A percentile compares a stretch with the other conserved stretches of the same genome.
Evolutionary conservation across 2,113 vertebrate species (phyloP).

Genomic region (Chaenogobius annularis): DNA sequence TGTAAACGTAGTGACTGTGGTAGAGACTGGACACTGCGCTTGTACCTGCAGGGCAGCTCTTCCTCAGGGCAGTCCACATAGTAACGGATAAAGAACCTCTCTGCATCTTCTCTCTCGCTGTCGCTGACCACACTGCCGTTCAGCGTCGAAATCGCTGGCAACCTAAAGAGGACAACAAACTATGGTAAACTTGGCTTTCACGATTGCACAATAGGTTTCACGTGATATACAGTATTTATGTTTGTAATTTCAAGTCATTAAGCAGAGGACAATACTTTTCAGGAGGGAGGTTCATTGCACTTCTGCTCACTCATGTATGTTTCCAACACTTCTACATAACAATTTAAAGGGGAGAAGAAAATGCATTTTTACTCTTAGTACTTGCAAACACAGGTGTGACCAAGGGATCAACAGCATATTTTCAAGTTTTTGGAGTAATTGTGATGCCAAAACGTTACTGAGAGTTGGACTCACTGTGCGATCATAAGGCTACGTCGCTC

Average conservation of each 20-base stretch:
- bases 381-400: background rate
- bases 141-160: constrained; percentile 87
- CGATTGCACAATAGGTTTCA: background rate
- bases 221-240: background rate
- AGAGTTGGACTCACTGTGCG: constrained; percentile 78
- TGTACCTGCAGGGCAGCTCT: constrained; percentile 90
- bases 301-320: background rate
- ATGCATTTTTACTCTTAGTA: background rate
- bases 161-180: constrained; percentile 66
- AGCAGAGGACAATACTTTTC: background rate
- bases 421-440: background rate
- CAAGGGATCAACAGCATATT: background rate
- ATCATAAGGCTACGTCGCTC: constrained; percentile 93
- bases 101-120: constrained; percentile 91
- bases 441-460: background rate
- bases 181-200: background rate
- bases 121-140: constrained; percentile 91
- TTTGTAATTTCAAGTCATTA: background rate
- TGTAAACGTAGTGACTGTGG: background rate
- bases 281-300: background rate
- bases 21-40: constrained; percentile 33
- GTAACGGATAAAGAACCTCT: constrained; percentile 96
- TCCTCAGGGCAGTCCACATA: constrained; percentile 87
- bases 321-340: background rate
- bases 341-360: background rate